Base-by-base conservation (phyloP, 2,113 vertebrate genomes). In the Thunnus maccoyii region DNA sequence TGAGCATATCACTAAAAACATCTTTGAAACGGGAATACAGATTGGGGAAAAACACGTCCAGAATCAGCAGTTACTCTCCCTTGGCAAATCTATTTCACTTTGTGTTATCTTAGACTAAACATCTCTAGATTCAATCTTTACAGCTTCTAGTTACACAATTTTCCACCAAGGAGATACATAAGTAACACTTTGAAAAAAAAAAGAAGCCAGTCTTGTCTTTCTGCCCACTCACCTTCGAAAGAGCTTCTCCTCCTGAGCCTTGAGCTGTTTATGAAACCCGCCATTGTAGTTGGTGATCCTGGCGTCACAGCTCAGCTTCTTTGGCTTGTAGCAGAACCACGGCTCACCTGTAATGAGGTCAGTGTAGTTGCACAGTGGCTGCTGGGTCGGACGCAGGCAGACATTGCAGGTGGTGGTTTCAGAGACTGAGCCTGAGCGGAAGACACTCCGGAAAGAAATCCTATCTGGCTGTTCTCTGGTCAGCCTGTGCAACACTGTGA, bases 271-370 rank as follows among this genome's bases (percentile, higher is more conserved):
- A 20, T 93, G 85, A 78, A 96, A 96, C 6, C 94, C 96, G 1
- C 95, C 96, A 80, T 93, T 96, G 76, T 84, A 92, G 67, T 99
- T 97, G 87, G 83, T 96, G 83, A 97, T 94, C 66, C 97, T 94
- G 75, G 91, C 94, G 74, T 95, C 94, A 84, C 97, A 99, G 27
- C 93, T 87, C 13, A 99, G 92, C 20, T 94, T 94, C 78, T 94
- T 94, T 55, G 98, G 98, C 71, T 97, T 98, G 67, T 96, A 96
- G 84, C 97, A 99, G 93, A 97, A 98, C 98, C 97, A 99, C 0
- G 96, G 97, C 50, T 99, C 98, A 3, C 97, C 97, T 0, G 96
- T 98, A 57, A 93, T 91, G 20, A 92, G 91, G 85, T 99, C 96
- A n/a, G 97, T 98, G 81, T 95, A 99, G 90, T 99, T 98, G 87